Base-by-base conservation (phyloP, 1,140 invertebrate species). In the Temnothorax nylanderi region DNA sequence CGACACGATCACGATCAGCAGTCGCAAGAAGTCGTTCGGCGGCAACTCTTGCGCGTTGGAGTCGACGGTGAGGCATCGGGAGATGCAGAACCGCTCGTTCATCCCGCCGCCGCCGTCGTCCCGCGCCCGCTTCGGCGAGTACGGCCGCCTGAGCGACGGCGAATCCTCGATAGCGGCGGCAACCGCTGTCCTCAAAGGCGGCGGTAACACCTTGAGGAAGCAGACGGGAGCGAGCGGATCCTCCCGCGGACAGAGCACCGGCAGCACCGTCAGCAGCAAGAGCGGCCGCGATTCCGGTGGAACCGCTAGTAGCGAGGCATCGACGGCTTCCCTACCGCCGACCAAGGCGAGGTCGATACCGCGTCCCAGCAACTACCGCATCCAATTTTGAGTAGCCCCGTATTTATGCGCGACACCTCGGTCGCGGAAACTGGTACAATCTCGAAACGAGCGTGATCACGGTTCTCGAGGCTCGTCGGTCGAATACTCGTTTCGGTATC, bases 281-380 rank as follows among this genome's bases (percentile, higher is more conserved):
- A 96, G 93, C 82, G 78, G 86, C 3, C 91, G 96, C 41, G 95
- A 96, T 87, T 96, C 96, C 0, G 96, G 95, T 0, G 96, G 96
- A 0, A 94, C 94, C 0, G 96, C 95, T 5, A 95, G 96, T 88
- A 96, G 96, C 89, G 96, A 96, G 71, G 95, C 96, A 34, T 96
- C 96, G 1, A 95, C 95, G 3, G 96, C 96, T 26, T 95, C 97
- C 0, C 96, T 97, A 11, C 96, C 96, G 13, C 96, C 96, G 0
- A 92, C 89, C 64, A 94, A 95, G 95, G 90, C 95, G 95, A 88
- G 96, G 95, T 92, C 96, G 94, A 96, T 95, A 96, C 94, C 91
- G 96, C 94, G 96, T 94, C 95, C 90, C n/a, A 96, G 94, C 88
- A 97, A 97, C 92, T 97, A 97, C 94, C 96, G 97, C 47, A 97